phyloP scores from a whole-genome alignment of 2,797 vertebrate species.

The Aulostomus chinensis region DNA sequence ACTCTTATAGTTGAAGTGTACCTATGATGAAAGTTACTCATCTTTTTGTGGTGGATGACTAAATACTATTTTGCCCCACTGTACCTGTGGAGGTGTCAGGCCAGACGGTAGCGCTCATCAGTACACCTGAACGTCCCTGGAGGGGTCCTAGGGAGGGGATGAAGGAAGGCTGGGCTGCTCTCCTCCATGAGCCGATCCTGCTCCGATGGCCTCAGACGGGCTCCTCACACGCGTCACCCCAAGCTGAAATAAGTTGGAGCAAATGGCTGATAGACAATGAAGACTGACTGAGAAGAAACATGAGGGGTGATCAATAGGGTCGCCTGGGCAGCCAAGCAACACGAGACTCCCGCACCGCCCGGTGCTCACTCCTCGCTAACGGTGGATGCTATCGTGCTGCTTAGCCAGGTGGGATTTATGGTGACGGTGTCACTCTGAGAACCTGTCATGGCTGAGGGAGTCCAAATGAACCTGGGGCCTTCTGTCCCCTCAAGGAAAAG shows the following conservation, averaged over 20 bases:
- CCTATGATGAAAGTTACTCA: too few relatives aligned
- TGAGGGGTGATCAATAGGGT: slow-evolving; percentile 75
- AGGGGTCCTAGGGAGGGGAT: too few relatives aligned
- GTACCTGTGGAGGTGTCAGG: too few relatives aligned
- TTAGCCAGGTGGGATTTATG: slow-evolving; percentile 68
- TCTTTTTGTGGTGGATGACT: too few relatives aligned
- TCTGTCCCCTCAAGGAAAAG: slow-evolving; percentile 32
- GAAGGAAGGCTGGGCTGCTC: too few relatives aligned
- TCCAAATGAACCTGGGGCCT: slow-evolving; percentile 45
- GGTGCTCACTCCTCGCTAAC: slow-evolving; percentile 46
- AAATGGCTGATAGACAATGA: slow-evolving; percentile 73
- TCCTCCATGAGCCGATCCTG: slow-evolving; percentile 52
- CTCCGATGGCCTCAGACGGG: slow-evolving; percentile 19
- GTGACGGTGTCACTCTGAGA: slow-evolving; percentile 63
- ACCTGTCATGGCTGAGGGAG: slow-evolving; percentile 49
- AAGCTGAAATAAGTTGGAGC: slow-evolving; percentile 67
- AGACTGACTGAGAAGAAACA: slow-evolving; percentile 78
- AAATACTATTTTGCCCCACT: too few relatives aligned
- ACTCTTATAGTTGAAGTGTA: too few relatives aligned
- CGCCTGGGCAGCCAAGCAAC: slow-evolving; percentile 52
- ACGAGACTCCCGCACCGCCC: slow-evolving; percentile 46
- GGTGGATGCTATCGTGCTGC: slow-evolving; percentile 41
- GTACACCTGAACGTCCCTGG: too few relatives aligned
- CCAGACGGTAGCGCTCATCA: too few relatives aligned
- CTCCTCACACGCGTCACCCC: slow-evolving; percentile 37